phyloP scores from a whole-genome alignment of 2,113 vertebrate genomes.

The Callocephalon fimbriatum region DNA sequence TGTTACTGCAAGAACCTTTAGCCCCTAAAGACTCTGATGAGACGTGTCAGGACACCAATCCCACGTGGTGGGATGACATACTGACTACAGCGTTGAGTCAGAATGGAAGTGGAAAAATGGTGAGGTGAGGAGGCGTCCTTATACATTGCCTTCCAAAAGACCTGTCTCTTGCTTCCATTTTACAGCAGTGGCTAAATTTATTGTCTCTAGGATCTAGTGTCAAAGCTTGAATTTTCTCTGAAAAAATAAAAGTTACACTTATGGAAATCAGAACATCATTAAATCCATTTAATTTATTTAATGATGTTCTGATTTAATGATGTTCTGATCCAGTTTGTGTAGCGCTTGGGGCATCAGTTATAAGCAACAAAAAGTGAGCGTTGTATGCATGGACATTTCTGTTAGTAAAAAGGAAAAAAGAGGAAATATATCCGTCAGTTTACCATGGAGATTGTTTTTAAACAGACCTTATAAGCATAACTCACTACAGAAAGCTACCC shows the following conservation, averaged over 20 bases:
- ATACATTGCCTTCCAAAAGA: background rate
- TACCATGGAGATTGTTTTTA: background rate
- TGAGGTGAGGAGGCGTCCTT: background rate
- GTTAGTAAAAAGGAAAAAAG: background rate
- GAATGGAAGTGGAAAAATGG: background rate
- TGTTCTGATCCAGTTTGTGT: background rate
- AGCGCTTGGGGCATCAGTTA: background rate
- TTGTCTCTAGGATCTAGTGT: background rate
- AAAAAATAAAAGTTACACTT: background rate
- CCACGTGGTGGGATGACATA: background rate
- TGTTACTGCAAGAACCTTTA: background rate
- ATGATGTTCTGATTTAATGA: background rate
- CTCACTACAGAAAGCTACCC: background rate
- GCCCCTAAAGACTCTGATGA: background rate
- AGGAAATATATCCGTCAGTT: background rate
- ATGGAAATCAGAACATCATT: background rate
- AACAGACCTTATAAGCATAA: background rate
- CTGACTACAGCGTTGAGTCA: background rate
- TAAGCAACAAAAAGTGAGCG: background rate
- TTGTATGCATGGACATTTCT: background rate
- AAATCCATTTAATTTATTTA: background rate
- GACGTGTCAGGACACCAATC: background rate
- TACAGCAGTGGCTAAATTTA: background rate
- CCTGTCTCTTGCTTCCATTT: background rate
- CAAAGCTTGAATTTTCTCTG: background rate